phyloP scores from a whole-genome alignment of 2,888 invertebrate species.

The Eupithecia centaureata region DNA sequence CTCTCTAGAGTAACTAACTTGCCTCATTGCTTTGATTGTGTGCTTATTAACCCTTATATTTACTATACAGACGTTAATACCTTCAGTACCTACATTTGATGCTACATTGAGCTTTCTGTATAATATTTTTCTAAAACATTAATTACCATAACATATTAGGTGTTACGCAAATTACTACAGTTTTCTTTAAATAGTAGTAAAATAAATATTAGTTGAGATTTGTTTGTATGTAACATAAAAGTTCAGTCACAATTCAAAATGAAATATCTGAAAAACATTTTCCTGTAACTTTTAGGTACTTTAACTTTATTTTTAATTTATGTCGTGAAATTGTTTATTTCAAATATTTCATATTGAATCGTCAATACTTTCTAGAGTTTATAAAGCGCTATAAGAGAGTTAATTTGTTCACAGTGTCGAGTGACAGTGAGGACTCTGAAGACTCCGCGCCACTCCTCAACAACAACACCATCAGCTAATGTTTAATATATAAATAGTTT shows the following conservation, averaged over 20 bases:
- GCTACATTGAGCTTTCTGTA: neutral
- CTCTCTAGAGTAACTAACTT: slow-evolving; percentile 18
- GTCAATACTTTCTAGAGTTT: neutral
- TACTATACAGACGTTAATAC: neutral
- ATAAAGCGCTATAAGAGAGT: neutral
- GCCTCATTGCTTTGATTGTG: slow-evolving; percentile 8
- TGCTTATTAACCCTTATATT: slow-evolving; percentile 1
- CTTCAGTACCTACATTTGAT: neutral
- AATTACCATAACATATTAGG: neutral
- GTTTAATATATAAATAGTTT: neutral
- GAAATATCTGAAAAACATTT: neutral
- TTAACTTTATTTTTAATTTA: no score
- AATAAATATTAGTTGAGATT: neutral
- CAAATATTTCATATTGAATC: neutral
- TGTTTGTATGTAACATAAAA: neutral
- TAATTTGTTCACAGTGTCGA: slow-evolving; percentile 64
- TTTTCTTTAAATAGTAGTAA: neutral
- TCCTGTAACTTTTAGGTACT: neutral
- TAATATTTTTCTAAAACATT: neutral
- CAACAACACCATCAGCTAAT: slow-evolving; percentile 55
- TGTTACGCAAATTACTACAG: neutral
- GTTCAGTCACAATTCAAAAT: neutral
- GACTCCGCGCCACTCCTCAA: slow-evolving; percentile 68
- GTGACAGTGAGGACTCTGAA: slow-evolving; percentile 72
- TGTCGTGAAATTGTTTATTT: neutral